A percentile compares a stretch with the other conserved stretches of the same genome.
These are phyloP conservation scores for Phaonia tiefii DNA, from an alignment of 2,888 invertebrate species.

Conservation along the genomic window DNA sequence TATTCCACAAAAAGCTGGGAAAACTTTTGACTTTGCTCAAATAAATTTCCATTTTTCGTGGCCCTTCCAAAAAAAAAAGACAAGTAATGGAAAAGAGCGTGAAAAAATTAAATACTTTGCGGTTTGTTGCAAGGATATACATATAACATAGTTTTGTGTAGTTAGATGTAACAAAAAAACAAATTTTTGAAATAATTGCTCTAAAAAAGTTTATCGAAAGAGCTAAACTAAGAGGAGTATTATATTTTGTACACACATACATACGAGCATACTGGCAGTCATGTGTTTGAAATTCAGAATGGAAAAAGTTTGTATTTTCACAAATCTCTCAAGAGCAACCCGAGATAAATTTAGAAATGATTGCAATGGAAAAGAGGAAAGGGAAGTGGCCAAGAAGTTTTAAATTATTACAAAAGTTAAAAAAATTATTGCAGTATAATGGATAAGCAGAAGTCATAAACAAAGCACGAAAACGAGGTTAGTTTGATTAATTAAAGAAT, in stretches of 20 bases:
- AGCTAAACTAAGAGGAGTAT: neutral
- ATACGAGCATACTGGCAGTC: too few relatives aligned
- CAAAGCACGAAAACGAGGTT: neutral
- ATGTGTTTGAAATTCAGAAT: neutral
- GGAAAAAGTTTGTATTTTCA: neutral
- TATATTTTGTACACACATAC: neutral
- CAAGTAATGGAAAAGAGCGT: neutral
- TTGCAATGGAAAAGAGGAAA: neutral
- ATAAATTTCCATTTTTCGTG: slow-evolving; percentile 44
- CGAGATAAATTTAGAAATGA: slow-evolving; percentile 5
- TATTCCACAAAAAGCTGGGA: too few relatives aligned
- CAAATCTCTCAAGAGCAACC: neutral
- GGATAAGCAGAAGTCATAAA: neutral
- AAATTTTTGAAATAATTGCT: slow-evolving; percentile 60
- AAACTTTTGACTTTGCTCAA: slow-evolving; percentile 37
- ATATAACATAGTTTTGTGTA: too few relatives aligned
- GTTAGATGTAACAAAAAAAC: slow-evolving; percentile 41
- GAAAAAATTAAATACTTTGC: slow-evolving; percentile 14
- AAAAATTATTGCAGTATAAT: neutral
- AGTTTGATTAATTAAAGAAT: too few relatives aligned
- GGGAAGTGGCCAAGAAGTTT: neutral
- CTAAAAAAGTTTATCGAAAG: neutral
- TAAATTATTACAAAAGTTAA: neutral
- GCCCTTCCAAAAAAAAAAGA: neutral
- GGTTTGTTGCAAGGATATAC: slow-evolving; percentile 2